Evolutionary conservation across 2,797 vertebrate species (phyloP).

Genomic region (Saxicola maurus): DNA sequence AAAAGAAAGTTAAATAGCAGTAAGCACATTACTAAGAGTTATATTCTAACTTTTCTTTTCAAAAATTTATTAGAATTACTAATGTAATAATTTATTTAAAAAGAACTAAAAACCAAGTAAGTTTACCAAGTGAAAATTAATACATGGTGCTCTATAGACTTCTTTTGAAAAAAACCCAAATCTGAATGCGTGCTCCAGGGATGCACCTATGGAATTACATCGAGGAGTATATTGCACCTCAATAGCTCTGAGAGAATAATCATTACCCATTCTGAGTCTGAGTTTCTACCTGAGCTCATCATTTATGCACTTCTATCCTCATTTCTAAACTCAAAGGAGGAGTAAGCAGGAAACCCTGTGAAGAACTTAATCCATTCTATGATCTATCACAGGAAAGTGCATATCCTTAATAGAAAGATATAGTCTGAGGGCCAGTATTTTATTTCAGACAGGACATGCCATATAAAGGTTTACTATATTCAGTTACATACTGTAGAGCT

Average conservation of each 20-base stretch:
- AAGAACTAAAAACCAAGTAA: rapidly evolving
- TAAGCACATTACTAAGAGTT: background rate
- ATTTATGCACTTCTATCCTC: background rate
- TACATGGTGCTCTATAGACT: rapidly evolving
- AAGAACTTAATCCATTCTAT: background rate
- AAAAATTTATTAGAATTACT: background rate
- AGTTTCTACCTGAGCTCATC: background rate
- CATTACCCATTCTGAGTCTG: background rate
- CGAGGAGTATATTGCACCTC: background rate
- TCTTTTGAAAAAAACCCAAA: rapidly evolving
- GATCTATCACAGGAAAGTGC: background rate
- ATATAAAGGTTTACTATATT: background rate
- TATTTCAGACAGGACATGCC: background rate
- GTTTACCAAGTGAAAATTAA: background rate
- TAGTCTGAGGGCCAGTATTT: background rate
- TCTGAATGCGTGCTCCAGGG: background rate
- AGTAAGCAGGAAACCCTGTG: background rate
- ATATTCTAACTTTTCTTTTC: background rate
- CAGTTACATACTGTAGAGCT: background rate
- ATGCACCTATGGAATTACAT: background rate
- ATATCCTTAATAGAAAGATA: background rate
- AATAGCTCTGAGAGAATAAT: background rate
- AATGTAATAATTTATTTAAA: background rate
- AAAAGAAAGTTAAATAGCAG: background rate
- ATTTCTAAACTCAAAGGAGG: background rate